Evolutionary conservation across 2,113 vertebrate genomes (phyloP).

Genomic region (Nanger granti): DNA sequence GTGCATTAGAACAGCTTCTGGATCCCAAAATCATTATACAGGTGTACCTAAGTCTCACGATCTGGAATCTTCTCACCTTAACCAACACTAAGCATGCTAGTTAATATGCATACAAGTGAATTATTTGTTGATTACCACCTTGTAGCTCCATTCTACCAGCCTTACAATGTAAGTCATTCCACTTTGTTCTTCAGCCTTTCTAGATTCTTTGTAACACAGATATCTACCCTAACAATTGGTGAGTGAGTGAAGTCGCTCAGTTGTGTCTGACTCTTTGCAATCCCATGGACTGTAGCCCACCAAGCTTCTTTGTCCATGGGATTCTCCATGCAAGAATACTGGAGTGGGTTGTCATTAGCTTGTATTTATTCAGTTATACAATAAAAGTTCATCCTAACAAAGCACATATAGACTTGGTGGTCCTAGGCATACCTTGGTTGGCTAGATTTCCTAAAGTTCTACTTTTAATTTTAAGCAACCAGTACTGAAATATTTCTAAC

Average conservation of each 20-base stretch:
- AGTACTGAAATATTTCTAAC: background rate
- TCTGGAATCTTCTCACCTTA: background rate
- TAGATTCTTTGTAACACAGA: background rate
- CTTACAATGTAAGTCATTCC: background rate
- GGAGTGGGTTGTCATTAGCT: background rate
- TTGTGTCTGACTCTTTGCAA: too few relatives aligned
- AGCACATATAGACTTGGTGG: background rate
- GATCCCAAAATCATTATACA: background rate
- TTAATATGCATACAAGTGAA: background rate
- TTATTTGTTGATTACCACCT: background rate
- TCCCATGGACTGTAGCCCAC: too few relatives aligned
- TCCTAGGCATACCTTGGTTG: background rate
- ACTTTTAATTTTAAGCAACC: background rate
- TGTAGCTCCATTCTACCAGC: background rate
- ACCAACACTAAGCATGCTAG: background rate
- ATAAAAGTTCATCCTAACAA: background rate
- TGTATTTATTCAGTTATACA: background rate
- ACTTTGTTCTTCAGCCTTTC: background rate
- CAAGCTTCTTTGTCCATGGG: too few relatives aligned
- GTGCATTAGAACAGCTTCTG: background rate
- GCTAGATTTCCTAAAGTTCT: background rate
- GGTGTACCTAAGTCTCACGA: background rate
- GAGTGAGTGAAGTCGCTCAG: too few relatives aligned
- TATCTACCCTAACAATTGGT: background rate
- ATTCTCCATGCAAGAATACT: too few relatives aligned